These are phyloP conservation scores for Drosophila limbata DNA, from an alignment of 2,888 invertebrate genomes.

Conservation along the genomic window DNA sequence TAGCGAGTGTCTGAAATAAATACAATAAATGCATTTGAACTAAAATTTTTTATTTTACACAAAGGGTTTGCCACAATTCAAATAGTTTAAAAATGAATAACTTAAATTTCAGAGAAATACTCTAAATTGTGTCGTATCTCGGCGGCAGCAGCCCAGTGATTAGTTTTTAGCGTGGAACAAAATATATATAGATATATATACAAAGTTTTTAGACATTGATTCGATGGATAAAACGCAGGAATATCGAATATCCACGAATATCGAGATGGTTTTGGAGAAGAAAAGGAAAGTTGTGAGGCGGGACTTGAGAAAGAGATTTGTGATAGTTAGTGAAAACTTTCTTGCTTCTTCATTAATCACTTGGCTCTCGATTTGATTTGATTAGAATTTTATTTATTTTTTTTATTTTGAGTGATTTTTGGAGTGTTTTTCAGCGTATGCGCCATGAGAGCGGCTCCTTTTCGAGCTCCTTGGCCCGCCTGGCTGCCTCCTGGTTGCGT, in stretches of 20 bases:
- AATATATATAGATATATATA: constrained; percentile 6
- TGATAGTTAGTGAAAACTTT: neutral
- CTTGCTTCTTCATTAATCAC: neutral
- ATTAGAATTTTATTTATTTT: neutral
- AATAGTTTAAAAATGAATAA: constrained; percentile 46
- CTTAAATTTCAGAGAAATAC: constrained; percentile 50
- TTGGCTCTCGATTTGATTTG: neutral
- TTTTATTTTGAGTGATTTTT: neutral
- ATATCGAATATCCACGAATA: constrained; percentile 2
- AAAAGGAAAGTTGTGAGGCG: neutral
- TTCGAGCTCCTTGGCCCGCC: constrained; percentile 67
- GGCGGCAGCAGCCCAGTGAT: constrained; percentile 36
- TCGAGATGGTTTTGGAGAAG: neutral
- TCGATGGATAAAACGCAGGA: constrained; percentile 25
- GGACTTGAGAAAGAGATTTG: neutral
- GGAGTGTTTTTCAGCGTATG: constrained; percentile 45
- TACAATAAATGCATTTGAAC: constrained; percentile 28
- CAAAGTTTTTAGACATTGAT: neutral
- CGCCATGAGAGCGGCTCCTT: constrained; percentile 71
- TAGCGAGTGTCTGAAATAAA: no score
- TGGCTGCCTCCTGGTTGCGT: constrained; percentile 59
- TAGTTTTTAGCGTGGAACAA: neutral
- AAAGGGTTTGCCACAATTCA: constrained; percentile 37
- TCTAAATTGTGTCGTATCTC: constrained; percentile 25
- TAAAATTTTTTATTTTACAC: constrained; percentile 51